Base-by-base conservation (phyloP, 2,888 invertebrate species). In the Drosophila lutescens region DNA sequence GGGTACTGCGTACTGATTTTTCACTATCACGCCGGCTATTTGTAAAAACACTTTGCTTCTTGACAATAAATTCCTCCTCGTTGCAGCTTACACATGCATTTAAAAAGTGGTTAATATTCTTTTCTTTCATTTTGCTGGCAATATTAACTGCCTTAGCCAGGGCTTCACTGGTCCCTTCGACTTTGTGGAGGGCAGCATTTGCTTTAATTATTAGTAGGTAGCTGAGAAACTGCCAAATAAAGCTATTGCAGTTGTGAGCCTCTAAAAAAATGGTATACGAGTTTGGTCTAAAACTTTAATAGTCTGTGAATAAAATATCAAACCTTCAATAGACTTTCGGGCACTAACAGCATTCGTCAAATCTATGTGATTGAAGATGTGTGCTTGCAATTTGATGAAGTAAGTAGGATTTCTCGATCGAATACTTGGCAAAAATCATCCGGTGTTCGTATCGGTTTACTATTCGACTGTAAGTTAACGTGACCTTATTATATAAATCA, bases 361-460 rank as follows among this genome's bases (percentile, higher is more conserved):
- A 90, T 10, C 83, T 86, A 44, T 82, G 79, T 10, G 88, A 75
- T 2, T 67, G 57, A n/a, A 91, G 76, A 70, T 91, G 89, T 20
- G 74, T 74, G 13, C 74, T 65, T 2, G 84, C 89, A n/a, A 91
- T 90, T 69, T 86, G 83, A 60, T 91, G 87, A 30, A 82, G 63
- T 4, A 91, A 46, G 63, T 90, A 91, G 50, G 86, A 81, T 40
- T 78, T 90, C 40, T 91, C 91, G 17, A 91, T 89, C 0, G 89
- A 76, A 50, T 90, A 77, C 40, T 85, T 83, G 0, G 89, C 81
- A 55, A 89, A 91, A 4, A 63, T 23, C 69, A 91, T 74, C 1
- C 91, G 86, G 20, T 79, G 87, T 47, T 90, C 90, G 34, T 86
- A 67, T 30, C 89, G 79, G 0, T 58, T 26, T 26, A 88, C 51